phyloP scores from a whole-genome alignment of 2,888 invertebrate genomes.

The Tyria jacobaeae region DNA sequence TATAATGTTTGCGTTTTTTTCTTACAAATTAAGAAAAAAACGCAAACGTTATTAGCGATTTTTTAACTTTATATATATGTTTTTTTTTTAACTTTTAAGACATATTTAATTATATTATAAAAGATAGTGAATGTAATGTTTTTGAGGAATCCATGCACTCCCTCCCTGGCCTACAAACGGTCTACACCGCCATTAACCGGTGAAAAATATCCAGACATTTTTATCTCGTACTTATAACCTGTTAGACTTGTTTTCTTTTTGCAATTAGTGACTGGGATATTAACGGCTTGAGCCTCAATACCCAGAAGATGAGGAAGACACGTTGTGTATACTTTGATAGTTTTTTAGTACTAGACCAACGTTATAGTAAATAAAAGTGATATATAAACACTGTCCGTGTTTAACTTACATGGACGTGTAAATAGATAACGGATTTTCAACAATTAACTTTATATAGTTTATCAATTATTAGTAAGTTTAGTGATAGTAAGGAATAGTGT shows the following conservation, averaged over 20 bases:
- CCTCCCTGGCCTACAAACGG: conserved; percentile 58
- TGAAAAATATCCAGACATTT: conserved; percentile 77
- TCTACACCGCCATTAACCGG: conserved; percentile 62
- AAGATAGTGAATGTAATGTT: background rate
- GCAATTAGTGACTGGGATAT: conserved; percentile 59
- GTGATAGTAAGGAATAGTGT: too few relatives aligned
- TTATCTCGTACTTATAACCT: conserved; percentile 72
- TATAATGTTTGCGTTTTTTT: too few relatives aligned
- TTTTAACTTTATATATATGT: background rate
- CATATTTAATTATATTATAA: background rate
- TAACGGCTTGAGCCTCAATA: conserved; percentile 32
- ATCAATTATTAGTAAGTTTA: too few relatives aligned
- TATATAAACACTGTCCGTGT: background rate
- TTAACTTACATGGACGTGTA: background rate
- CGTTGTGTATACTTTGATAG: background rate
- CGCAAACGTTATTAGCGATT: too few relatives aligned
- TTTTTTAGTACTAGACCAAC: background rate
- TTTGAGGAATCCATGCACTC: conserved; percentile 30
- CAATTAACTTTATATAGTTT: background rate
- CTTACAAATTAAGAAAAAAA: too few relatives aligned
- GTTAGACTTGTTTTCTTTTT: conserved; percentile 61
- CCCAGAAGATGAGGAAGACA: conserved; percentile 23
- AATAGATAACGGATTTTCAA: background rate
- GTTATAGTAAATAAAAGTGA: background rate
- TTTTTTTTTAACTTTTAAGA: background rate